Evolutionary conservation across 92 coral and sea anemone species (phyloP).

Genomic region (Parazoanthus atlanticus): DNA sequence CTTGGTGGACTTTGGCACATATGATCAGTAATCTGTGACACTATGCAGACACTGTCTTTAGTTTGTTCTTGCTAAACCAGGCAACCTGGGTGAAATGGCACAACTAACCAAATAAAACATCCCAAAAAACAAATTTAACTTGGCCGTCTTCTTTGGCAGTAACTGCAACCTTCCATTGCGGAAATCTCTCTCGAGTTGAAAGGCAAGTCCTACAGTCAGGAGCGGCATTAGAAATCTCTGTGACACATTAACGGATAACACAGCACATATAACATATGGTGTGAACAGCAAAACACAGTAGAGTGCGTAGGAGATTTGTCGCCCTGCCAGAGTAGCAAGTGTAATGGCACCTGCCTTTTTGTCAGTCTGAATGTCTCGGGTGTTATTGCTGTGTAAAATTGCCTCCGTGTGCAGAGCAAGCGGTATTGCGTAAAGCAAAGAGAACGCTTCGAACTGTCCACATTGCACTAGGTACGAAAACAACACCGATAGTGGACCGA

Average conservation of each 20-base stretch:
- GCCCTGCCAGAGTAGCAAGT: slow-evolving; percentile 83
- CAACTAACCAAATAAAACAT: slow-evolving; percentile 79
- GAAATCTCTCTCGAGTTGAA: slow-evolving; percentile 81
- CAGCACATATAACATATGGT: slow-evolving; percentile 85
- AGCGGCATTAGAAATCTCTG: slow-evolving; percentile 78
- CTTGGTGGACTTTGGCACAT: neutral
- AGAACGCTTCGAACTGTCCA: slow-evolving; percentile 77
- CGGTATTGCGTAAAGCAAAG: slow-evolving; percentile 84
- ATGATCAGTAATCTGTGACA: neutral
- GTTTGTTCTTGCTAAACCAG: slow-evolving; percentile 44
- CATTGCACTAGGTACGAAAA: slow-evolving; percentile 89
- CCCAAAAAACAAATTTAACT: slow-evolving; percentile 84
- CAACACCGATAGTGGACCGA: slow-evolving; percentile 95
- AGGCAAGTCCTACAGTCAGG: slow-evolving; percentile 73
- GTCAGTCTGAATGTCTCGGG: slow-evolving; percentile 88
- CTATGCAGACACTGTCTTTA: neutral
- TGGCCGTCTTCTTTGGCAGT: slow-evolving; percentile 83
- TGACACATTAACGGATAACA: slow-evolving; percentile 82
- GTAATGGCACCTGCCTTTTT: slow-evolving; percentile 85
- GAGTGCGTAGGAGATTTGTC: slow-evolving; percentile 78
- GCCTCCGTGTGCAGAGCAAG: slow-evolving; percentile 92
- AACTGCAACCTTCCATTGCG: slow-evolving; percentile 64
- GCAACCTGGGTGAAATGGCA: slow-evolving; percentile 70
- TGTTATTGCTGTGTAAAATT: slow-evolving; percentile 92
- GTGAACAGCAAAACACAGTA: slow-evolving; percentile 80